Conservation (phyloP, 2,113 vertebrate genomes). For the Pagrus major region DNA sequence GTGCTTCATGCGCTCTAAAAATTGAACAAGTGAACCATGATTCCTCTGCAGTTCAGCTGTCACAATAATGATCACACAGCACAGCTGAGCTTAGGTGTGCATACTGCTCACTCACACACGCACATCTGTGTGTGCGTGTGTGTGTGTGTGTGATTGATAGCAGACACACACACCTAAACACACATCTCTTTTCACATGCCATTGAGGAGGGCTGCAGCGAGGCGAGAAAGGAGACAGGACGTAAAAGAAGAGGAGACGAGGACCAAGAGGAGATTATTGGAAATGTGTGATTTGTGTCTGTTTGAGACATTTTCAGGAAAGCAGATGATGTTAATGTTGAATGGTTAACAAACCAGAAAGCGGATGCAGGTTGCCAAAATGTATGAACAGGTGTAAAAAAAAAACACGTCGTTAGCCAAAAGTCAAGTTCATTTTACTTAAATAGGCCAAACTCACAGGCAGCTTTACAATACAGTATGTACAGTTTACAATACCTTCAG, state of each 20-base stretch:
- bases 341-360: background rate
- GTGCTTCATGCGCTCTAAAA: conserved; percentile 77
- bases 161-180: conserved; percentile 36
- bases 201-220: conserved; percentile 1
- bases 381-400: background rate
- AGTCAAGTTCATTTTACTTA: too few species aligned
- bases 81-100: conserved; percentile 71
- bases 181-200: conserved; percentile 31
- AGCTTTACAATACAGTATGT: too few species aligned
- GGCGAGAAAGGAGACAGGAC: background rate
- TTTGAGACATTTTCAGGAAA: background rate
- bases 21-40: conserved; percentile 79
- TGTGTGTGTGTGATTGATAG: conserved; percentile 34
- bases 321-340: background rate
- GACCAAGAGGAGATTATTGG: background rate
- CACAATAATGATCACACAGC: conserved; percentile 75
- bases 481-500: too few species aligned
- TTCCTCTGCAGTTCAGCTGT: conserved; percentile 79
- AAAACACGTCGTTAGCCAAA: background rate
- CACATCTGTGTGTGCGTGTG: conserved; percentile 13
- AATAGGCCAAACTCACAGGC: too few species aligned
- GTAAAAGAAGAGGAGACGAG: background rate
- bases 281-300: background rate
- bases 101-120: conserved; percentile 24
- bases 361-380: background rate